Conservation (phyloP, 1,140 invertebrate genomes). For the Rhopalosiphum padi region DNA sequence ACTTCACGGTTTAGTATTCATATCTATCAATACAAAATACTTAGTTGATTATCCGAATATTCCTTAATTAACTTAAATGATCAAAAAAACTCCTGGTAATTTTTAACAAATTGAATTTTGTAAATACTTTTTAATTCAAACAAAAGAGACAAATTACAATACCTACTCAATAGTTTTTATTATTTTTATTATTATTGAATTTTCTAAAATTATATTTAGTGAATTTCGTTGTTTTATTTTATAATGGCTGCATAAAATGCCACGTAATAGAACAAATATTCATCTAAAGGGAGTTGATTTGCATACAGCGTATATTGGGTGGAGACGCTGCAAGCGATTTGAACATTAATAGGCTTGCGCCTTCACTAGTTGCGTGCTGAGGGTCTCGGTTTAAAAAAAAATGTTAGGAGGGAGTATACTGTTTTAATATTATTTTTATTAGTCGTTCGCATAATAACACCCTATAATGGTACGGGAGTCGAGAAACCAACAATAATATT, state of each 20-base stretch:
- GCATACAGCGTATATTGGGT: not conserved
- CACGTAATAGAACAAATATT: not conserved
- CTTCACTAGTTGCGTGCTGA: conserved; percentile 36
- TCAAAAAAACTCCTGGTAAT: not conserved
- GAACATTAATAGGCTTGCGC: conserved; percentile 28
- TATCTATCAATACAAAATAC: no score
- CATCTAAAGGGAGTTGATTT: not conserved
- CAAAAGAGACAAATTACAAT: not conserved
- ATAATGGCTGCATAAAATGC: not conserved
- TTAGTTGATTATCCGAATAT: no score
- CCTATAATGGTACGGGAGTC: not conserved
- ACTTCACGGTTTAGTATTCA: no score
- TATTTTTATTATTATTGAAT: not conserved
- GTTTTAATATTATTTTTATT: conserved; percentile 50
- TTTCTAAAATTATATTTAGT: not conserved
- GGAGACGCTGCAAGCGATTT: not conserved
- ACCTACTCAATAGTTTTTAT: not conserved
- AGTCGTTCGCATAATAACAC: conserved; percentile 21
- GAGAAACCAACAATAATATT: conserved; percentile 23
- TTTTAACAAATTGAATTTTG: not conserved
- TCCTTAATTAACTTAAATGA: not conserved
- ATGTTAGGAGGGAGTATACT: not conserved
- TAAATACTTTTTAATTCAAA: not conserved
- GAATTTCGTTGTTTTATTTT: not conserved
- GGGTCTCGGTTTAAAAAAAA: conserved; percentile 16